A percentile compares a stretch with the other conserved stretches of the same genome.
phyloP scores from a whole-genome alignment of 1,140 invertebrate species.

The Riptortus pedestris region DNA sequence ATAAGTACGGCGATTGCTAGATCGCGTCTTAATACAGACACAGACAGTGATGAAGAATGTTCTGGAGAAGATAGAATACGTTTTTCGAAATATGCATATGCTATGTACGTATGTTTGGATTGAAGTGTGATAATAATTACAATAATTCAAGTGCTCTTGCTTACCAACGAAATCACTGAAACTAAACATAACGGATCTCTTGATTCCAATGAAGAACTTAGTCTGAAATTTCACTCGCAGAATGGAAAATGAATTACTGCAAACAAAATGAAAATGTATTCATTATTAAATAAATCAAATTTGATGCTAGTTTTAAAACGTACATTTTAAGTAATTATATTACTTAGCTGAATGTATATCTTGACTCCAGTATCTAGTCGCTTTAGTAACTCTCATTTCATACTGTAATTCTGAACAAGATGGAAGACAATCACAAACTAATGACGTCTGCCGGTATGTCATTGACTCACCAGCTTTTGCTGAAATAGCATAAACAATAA shows the following conservation, averaged over 20 bases:
- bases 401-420: slow-evolving; percentile 19
- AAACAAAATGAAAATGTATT: too few species aligned
- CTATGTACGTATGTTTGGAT: background rate
- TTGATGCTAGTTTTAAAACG: too few species aligned
- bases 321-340: too few species aligned
- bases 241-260: background rate
- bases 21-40: background rate
- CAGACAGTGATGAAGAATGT: background rate
- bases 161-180: slow-evolving; percentile 40
- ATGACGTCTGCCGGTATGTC: too few species aligned
- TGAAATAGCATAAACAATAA: background rate
- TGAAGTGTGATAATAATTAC: background rate
- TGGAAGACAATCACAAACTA: slow-evolving; percentile 12
- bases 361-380: background rate
- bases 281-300: too few species aligned
- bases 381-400: slow-evolving; percentile 5
- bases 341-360: background rate
- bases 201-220: slow-evolving; percentile 4
- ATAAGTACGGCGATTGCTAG: background rate
- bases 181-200: slow-evolving; percentile 32
- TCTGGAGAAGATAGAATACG: too few species aligned
- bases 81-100: too few species aligned
- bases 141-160: background rate
- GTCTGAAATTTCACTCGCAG: background rate
- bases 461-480: background rate